Percentiles rank a stretch among this genome's conserved stretches.
phyloP scores from a whole-genome alignment of 1,140 invertebrate species.

The Drosophila nebulosa region DNA sequence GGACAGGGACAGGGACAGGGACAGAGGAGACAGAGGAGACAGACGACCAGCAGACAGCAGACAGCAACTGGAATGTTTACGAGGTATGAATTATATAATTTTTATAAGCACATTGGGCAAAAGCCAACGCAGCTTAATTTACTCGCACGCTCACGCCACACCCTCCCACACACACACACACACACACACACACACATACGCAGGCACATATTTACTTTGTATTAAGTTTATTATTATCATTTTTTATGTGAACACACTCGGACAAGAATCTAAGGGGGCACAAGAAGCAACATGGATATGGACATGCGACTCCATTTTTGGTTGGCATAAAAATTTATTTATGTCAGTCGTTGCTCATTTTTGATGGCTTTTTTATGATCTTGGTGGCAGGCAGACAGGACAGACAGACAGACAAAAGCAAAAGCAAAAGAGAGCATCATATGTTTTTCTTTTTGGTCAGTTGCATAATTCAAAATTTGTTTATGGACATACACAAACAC shows the following conservation, averaged over 20 bases:
- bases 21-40: no score
- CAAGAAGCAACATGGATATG: not conserved
- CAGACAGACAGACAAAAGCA: slow-evolving; percentile 24
- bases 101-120: slow-evolving; percentile 67
- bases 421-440: slow-evolving; percentile 14
- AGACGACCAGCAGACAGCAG: not conserved
- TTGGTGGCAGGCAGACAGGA: slow-evolving; percentile 34
- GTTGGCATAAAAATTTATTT: slow-evolving; percentile 66
- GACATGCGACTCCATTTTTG: slow-evolving; percentile 5
- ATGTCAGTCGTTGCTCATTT: slow-evolving; percentile 63
- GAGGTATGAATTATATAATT: slow-evolving; percentile 79
- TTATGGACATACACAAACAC: not conserved
- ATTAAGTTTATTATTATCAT: slow-evolving; percentile 77
- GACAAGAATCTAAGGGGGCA: slow-evolving; percentile 9
- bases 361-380: slow-evolving; percentile 70
- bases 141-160: slow-evolving; percentile 72
- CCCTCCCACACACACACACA: slow-evolving; percentile 62
- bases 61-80: slow-evolving; percentile 61
- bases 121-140: slow-evolving; percentile 64
- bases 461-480: slow-evolving; percentile 44
- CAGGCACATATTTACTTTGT: slow-evolving; percentile 64
- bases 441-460: slow-evolving; percentile 31
- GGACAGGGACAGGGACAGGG: not conserved
- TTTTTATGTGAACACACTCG: slow-evolving; percentile 62
- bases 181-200: not conserved